Evolutionary conservation across 2,113 vertebrate genomes (phyloP).

Genomic region (Cryptoleucopteryx plumbea): DNA sequence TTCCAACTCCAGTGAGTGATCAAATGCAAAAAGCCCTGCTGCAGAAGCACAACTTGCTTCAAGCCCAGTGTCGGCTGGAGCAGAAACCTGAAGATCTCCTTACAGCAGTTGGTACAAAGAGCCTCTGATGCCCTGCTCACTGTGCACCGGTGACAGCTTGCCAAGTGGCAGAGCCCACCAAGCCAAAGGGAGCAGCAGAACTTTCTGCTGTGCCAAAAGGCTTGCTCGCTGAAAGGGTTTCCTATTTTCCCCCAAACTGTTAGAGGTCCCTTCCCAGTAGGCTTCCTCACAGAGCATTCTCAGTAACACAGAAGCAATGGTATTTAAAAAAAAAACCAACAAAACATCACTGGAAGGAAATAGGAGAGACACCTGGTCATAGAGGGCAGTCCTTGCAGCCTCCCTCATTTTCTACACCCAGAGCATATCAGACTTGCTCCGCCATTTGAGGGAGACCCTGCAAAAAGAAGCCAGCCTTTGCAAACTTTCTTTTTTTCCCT

Average conservation of each 20-base stretch:
- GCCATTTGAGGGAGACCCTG: not conserved
- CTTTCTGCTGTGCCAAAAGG: not conserved
- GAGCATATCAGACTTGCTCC: not conserved
- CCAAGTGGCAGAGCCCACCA: not conserved
- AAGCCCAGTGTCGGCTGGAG: not conserved
- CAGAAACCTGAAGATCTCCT: not conserved
- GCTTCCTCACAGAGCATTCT: not conserved
- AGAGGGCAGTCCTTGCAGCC: not conserved
- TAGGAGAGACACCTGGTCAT: not conserved
- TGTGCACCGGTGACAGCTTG: rapidly evolving
- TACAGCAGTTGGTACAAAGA: not conserved
- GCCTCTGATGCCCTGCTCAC: not conserved
- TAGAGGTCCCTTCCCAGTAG: not conserved
- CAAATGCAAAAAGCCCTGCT: not conserved
- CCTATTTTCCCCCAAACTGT: not conserved
- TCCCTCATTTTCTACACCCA: not conserved
- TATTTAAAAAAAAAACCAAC: too few species aligned
- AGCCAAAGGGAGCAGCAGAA: not conserved
- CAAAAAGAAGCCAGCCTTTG: not conserved
- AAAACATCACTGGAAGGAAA: not conserved
- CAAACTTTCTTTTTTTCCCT: not conserved
- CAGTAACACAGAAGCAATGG: not conserved
- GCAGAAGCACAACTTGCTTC: not conserved
- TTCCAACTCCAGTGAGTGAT: not conserved
- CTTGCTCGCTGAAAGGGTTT: not conserved